Percentiles rank a stretch among this genome's conserved stretches.
Evolutionary conservation across 2,113 vertebrate species (phyloP).

Genomic region (Porphyrio hochstetteri): DNA sequence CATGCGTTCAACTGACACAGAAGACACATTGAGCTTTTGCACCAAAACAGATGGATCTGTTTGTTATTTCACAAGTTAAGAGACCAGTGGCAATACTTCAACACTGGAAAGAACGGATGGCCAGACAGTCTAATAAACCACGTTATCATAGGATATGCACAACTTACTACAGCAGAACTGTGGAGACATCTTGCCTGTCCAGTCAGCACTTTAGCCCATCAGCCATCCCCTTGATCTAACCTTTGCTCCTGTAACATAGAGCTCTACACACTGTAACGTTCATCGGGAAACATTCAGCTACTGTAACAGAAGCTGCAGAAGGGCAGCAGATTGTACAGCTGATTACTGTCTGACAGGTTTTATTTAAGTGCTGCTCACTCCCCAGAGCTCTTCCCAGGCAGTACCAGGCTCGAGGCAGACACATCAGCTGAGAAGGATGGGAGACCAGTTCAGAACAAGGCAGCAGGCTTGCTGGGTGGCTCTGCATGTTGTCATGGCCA

Average conservation of each 20-base stretch:
- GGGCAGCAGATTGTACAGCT: conserved; percentile 15
- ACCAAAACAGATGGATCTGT: background rate
- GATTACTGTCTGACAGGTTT: conserved; percentile 58
- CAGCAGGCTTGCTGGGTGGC: background rate
- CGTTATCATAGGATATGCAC: background rate
- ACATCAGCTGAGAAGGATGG: background rate
- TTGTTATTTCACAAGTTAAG: background rate
- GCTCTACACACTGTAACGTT: background rate
- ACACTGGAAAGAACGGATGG: accelerated
- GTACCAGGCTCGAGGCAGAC: background rate
- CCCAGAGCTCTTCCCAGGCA: background rate
- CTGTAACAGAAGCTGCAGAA: conserved; percentile 16
- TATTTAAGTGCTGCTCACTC: background rate
- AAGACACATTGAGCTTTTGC: background rate
- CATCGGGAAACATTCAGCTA: background rate
- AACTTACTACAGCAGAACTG: background rate
- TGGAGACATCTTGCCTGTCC: background rate
- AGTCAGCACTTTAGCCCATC: background rate
- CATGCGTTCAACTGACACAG: background rate
- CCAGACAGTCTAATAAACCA: background rate
- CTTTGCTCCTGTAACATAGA: background rate
- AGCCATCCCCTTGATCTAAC: background rate
- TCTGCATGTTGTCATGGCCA: background rate
- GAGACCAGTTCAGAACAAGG: background rate
- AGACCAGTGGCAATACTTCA: background rate